Evolutionary conservation across 1,140 invertebrate genomes (phyloP).

Genomic region (Ectropis grisescens): DNA sequence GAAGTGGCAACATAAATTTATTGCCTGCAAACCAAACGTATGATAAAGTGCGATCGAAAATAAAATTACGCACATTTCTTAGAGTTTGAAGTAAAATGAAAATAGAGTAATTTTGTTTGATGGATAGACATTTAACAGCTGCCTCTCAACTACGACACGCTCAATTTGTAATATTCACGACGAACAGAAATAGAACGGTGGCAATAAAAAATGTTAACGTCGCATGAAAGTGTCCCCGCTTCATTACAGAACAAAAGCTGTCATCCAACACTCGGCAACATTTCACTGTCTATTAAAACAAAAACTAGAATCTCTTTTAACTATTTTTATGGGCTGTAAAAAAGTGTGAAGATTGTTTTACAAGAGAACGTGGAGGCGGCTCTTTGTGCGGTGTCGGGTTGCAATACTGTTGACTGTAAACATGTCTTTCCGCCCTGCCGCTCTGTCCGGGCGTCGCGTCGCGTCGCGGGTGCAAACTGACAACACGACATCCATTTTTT

Average conservation of each 20-base stretch:
- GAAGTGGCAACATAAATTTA: no score
- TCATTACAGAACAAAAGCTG: conserved; percentile 68
- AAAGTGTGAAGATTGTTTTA: conserved; percentile 64
- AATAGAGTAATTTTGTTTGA: no score
- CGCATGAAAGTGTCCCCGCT: conserved; percentile 52
- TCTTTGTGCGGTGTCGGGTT: conserved; percentile 57
- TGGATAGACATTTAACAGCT: no score
- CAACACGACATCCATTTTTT: no score
- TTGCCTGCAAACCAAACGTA: no score
- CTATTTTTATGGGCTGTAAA: conserved; percentile 65
- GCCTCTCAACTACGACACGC: no score
- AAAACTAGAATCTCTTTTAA: conserved; percentile 59
- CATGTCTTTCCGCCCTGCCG: conserved; percentile 50
- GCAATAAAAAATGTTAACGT: conserved; percentile 47
- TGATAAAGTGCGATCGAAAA: no score
- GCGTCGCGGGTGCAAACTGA: no score
- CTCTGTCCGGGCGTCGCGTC: no score
- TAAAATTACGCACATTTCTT: no score
- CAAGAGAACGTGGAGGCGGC: conserved; percentile 55
- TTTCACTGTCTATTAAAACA: conserved; percentile 61
- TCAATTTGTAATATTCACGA: no score
- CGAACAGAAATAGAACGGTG: conserved; percentile 51
- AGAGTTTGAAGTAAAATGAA: no score
- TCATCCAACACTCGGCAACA: conserved; percentile 62
- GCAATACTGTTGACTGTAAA: conserved; percentile 56